A percentile compares a stretch with the other conserved stretches of the same genome.
Conservation (phyloP, 2,113 vertebrate genomes). For the Macheiramphus alcinus region DNA sequence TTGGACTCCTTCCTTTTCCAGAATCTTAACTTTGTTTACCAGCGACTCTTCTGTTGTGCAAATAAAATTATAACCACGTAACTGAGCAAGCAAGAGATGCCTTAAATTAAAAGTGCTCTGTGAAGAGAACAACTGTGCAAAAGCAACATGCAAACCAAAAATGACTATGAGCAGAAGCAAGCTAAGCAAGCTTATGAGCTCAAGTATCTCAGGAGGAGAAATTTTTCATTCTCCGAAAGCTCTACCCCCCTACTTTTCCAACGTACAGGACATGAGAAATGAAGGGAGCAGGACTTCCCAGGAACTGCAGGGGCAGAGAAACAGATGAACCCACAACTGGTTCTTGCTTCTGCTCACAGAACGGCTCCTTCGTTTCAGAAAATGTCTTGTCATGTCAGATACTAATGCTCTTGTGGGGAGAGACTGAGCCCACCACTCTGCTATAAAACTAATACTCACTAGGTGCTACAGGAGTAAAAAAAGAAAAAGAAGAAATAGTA, state of each 20-base stretch:
- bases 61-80: constrained; percentile 9
- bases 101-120: neutral
- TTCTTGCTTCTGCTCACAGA: neutral
- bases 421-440: neutral
- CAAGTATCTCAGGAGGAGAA: neutral
- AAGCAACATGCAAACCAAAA: neutral
- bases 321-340: neutral
- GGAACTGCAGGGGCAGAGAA: neutral
- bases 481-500: neutral
- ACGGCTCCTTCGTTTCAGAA: neutral
- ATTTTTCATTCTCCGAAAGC: neutral
- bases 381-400: neutral
- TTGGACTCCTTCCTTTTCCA: constrained; percentile 15
- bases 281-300: neutral
- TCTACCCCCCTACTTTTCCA: neutral
- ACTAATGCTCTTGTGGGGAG: neutral
- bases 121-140: neutral
- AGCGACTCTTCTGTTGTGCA: neutral
- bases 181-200: neutral
- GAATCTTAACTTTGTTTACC: constrained; percentile 42
- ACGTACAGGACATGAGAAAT: neutral
- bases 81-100: neutral
- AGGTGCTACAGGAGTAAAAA: neutral
- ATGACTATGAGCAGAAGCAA: neutral
- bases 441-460: neutral